Base-by-base conservation (phyloP, 2,797 vertebrate species). In the Eulemur mongoz region DNA sequence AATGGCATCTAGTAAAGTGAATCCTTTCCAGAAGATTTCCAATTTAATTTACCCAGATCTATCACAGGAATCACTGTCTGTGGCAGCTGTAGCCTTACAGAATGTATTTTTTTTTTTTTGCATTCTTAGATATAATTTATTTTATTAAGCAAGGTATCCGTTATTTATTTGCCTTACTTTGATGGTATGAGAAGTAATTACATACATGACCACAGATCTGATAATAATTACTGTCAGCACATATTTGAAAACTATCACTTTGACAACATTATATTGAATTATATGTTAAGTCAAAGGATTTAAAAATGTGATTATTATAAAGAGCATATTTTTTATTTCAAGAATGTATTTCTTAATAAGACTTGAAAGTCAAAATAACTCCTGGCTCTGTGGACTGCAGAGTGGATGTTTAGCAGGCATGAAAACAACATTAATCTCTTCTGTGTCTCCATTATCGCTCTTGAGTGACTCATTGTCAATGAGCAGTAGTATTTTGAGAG, bases 211-310 rank as follows among this genome's bases (percentile, higher is more conserved):
- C 20, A 50, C 18, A 86, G 22, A 59, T 76, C 27, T 57, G 40
- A 70, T 54, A 79, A 83, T 79, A 75, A 90, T 90, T 84, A 81
- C 76, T 91, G 20, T 70, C 38, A 78, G 70, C 0, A 54, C 15
- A 52, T 79, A 84, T 69, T 80, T 94, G 57, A 89, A 59, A 89
- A 67, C 32, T 88, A 35, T 65, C 65, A 79, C 40, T 79, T 92
- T 72, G 67, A 92, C 9, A 38, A 27, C 1, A 43, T 38, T 84
- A 22, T 52, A 48, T 50, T 18, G 76, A 93, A 81, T 86, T 91
- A 63, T 61, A 23, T 76, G 27, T 1, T 45, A 76, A 43, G 1
- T 86, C 67, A 95, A 93, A 69, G 40, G 9, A 86, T 54, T 90
- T 38, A 1, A 86, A 82, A 90, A 76, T 40, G 84, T 76, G 45